A percentile compares a stretch with the other conserved stretches of the same genome.
Conservation (phyloP, 2,113 vertebrate genomes). For the Cebus imitator region DNA sequence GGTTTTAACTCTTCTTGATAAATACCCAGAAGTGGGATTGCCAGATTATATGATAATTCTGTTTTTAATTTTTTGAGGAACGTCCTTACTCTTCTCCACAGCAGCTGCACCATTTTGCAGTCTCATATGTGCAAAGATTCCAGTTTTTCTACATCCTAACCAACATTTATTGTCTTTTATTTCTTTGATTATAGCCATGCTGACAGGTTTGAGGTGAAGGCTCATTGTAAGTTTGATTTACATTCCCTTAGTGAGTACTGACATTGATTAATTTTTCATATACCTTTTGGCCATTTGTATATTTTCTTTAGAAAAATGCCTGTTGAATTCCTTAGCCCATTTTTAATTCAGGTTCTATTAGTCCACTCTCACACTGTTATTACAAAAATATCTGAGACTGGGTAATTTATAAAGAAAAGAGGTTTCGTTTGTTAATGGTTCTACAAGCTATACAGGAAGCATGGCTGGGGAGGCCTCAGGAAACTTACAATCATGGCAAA, state of each 20-base stretch:
- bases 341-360: neutral
- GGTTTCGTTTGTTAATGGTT: too few species aligned
- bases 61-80: neutral
- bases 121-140: neutral
- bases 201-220: neutral
- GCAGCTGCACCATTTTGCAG: neutral
- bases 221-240: neutral
- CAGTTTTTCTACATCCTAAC: neutral
- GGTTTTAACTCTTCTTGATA: neutral
- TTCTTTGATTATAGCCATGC: neutral
- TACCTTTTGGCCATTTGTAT: neutral
- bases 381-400: too few species aligned
- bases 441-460: too few species aligned
- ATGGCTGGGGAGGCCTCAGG: too few species aligned
- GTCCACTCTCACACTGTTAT: too few species aligned
- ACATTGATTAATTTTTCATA: neutral
- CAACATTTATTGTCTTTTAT: neutral
- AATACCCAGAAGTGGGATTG: neutral
- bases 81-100: neutral
- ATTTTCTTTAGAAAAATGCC: too few species aligned
- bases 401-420: too few species aligned
- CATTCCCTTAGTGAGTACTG: neutral
- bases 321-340: neutral
- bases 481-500: too few species aligned
- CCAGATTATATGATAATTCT: neutral